A percentile compares a stretch with the other conserved stretches of the same genome.
phyloP scores from a whole-genome alignment of 2,113 vertebrate species.

The Brienomyrus brachyistius region DNA sequence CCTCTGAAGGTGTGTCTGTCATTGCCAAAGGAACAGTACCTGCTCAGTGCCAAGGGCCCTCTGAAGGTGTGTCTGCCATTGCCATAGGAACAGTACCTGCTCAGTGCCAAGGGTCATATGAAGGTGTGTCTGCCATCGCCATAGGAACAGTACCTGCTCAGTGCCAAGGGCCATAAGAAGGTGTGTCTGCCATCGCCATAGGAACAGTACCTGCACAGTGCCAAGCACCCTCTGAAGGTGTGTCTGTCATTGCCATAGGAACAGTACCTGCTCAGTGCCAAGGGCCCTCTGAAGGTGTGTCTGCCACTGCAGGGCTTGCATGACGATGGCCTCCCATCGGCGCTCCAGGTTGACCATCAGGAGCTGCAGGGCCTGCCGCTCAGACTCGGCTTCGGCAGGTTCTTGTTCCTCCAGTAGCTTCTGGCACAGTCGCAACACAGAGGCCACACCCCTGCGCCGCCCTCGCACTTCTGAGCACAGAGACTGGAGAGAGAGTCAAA shows the following conservation, averaged over 20 bases:
- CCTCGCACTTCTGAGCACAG: constrained; percentile 82
- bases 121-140: constrained; percentile 39
- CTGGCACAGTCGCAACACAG: constrained; percentile 85
- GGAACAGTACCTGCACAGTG: not conserved
- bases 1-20: constrained; percentile 36
- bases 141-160: not conserved
- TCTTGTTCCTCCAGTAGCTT: constrained; percentile 82
- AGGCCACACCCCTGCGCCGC: constrained; percentile 77
- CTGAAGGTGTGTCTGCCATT: constrained; percentile 36
- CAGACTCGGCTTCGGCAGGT: constrained; percentile 70
- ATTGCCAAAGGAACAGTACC: no score
- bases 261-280: constrained; percentile 71
- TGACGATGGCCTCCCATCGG: constrained; percentile 95
- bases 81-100: no score
- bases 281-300: constrained; percentile 73
- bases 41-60: not conserved
- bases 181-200: constrained; percentile 32
- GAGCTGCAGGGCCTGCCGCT: constrained; percentile 84
- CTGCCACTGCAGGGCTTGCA: constrained; percentile 97
- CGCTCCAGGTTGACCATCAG: constrained; percentile 92
- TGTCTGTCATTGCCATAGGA: constrained; percentile 21
- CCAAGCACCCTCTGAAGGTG: constrained; percentile 28
- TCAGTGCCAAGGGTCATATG: not conserved
- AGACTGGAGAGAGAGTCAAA: constrained; percentile 55
- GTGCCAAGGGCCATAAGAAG: constrained; percentile 8